Evolutionary conservation across 1,140 invertebrate species (phyloP), one percentile per base, ranked within the genome.

Genomic region (Apis florea): DNA sequence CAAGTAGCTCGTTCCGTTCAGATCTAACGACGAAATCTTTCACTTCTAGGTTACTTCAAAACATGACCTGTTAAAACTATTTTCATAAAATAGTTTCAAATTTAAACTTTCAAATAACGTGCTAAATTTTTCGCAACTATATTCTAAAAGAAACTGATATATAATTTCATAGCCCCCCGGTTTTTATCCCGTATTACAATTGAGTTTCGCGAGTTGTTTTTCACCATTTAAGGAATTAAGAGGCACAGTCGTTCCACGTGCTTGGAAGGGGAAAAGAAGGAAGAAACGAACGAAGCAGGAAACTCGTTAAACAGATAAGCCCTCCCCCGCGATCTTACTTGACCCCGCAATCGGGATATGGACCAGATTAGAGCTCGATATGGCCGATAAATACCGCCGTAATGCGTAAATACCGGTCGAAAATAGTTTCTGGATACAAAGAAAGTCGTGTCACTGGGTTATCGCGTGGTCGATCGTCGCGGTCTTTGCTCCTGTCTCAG

Each of bases 381-480:
- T 26, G 56, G 49, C 56, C 49, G 47, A 67, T 77, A 86, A 78
- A 86, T 83, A 72, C 74, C 19, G 24, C 26, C 58, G 63, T 47
- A 21, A 85, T 26, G 71, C 82, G 53, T 76, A 86, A 71, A 78
- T 66, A 76, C 53, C 8, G 47, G 59, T 63, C 68, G 75, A 75
- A 66, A 67, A 85, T 86, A 75, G 73, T 86, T 85, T 78, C 73
- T 53, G 56, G 49, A 12, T 26, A 71, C 61, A 24, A 69, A 59
- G 56, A 85, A 82, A 79, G 77, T 75, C 77, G 85, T 85, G 87
- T 84, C 83, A 89, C 78, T 90, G 78, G 89, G 89, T 91, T 90
- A 90, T 91, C 87, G 85, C 80, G 47, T 61, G 31, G 70, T 71
- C 6, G 85, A 90, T 91, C 85, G 88, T 87, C 85, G 79, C 87